Conservation (phyloP, 2,113 vertebrate genomes). For the Cyanoderma ruficeps region DNA sequence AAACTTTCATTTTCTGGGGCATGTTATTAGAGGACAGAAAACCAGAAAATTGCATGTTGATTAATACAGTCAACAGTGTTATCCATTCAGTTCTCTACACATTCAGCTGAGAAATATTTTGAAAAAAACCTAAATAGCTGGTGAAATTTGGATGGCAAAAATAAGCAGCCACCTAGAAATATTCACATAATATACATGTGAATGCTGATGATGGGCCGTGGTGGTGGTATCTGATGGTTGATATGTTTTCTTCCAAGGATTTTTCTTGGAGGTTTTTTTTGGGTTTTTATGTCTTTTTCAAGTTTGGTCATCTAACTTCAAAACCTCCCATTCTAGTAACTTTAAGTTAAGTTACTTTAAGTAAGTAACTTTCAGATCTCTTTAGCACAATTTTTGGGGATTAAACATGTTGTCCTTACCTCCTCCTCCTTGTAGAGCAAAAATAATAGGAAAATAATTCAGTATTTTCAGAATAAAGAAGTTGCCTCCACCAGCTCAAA, state of each 20-base stretch:
- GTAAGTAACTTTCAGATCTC: background rate
- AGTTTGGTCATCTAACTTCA: background rate
- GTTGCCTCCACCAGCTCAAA: background rate
- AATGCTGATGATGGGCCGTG: fast-evolving
- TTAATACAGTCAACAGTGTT: background rate
- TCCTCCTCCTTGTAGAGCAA: background rate
- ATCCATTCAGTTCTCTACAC: background rate
- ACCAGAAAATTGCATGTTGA: background rate
- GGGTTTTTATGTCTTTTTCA: background rate
- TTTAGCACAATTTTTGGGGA: background rate
- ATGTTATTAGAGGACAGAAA: background rate
- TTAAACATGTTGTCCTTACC: background rate
- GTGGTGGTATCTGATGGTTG: fast-evolving
- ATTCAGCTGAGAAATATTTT: background rate
- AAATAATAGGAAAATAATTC: background rate
- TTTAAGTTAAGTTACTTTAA: too few relatives aligned
- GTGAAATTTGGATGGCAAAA: background rate
- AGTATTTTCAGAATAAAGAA: background rate
- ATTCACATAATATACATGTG: background rate
- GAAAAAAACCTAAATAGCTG: background rate
- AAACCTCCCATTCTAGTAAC: background rate
- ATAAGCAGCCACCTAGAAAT: background rate
- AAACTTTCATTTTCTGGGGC: background rate
- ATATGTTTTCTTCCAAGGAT: background rate
- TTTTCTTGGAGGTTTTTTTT: background rate